Evolutionary conservation across 2,888 invertebrate genomes (phyloP), one percentile per base, ranked within the genome.

Genomic region (Xylophagus ater): DNA sequence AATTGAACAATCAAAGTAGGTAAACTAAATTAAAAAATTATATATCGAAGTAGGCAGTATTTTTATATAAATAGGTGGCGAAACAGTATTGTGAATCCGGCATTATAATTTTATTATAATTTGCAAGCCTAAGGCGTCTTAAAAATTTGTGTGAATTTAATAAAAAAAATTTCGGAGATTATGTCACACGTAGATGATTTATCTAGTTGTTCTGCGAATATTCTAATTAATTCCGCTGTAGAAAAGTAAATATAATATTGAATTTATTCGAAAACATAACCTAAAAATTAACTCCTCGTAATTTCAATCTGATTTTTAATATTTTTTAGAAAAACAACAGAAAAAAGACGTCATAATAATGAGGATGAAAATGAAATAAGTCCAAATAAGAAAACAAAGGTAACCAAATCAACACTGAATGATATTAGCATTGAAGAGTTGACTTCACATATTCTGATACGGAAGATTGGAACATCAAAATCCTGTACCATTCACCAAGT

Each of bases 401-500:
- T 55, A 1, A 54, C 53, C 0, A 57, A 60, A 47, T 57, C 58
- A 2, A 58, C 61, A 30, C 42, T 60, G 13, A 61, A 62, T 34
- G 59, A 62, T 38, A 54, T 53, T 54, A 86, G 84, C 53, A 66
- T 84, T 48, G 81, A 84, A 32, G 79, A 84, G 42, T 67, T 85
- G 24, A 74, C 77, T 44, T 80, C 87, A 8, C 74, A 90, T 38
- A 88, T 94, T 48, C 76, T 82, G 37, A 78, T 94, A 15, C 90
- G 93, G 59, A 81, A 81, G 3, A 74, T 97, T 42, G 87, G 93
- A 52, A 84, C 93, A 0, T 74, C 86, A 24, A 92, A 89, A 55
- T 86, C 90, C 1, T 98, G 96, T 60, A 84, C 87, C 10, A n/a
- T n/a, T n/a, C 98, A 98, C 59, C 96, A 97, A 69, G 94, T 93